Evolutionary conservation across 2,113 vertebrate species (phyloP).

Genomic region (Nicator chloris): DNA sequence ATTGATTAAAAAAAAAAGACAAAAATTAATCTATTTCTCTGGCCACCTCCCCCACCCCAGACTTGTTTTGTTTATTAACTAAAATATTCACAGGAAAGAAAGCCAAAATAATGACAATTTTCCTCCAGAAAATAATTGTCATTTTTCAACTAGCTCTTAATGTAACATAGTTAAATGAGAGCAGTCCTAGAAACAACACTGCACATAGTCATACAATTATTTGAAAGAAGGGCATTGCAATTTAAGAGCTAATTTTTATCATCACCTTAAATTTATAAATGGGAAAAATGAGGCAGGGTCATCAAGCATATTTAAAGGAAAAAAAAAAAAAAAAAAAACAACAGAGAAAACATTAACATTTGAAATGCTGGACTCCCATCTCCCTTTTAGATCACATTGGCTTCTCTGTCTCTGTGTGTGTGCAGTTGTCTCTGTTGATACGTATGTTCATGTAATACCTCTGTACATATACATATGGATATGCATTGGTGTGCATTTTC

Average conservation of each 20-base stretch:
- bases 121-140: neutral
- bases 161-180: conserved; percentile 11
- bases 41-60: neutral
- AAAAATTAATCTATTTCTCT: conserved; percentile 22
- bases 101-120: conserved; percentile 37
- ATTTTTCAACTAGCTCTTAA: conserved; percentile 29
- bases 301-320: neutral
- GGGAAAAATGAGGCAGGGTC: neutral
- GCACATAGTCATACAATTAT: neutral
- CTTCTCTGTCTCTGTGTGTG: neutral
- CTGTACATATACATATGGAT: conserved; percentile 14
- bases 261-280: conserved; percentile 9
- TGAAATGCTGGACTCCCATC: neutral
- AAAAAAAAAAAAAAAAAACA: neutral
- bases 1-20: neutral
- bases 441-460: conserved; percentile 3
- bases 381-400: neutral
- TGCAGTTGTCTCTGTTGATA: conserved; percentile 12
- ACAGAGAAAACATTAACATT: neutral
- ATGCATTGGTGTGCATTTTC: neutral
- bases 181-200: neutral
- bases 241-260: conserved; percentile 23
- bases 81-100: conserved; percentile 13
- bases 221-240: neutral
- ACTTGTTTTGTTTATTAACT: conserved; percentile 28